A percentile compares a stretch with the other conserved stretches of the same genome.
Conservation (phyloP, 2,888 invertebrate genomes). For the Rhagium mordax region DNA sequence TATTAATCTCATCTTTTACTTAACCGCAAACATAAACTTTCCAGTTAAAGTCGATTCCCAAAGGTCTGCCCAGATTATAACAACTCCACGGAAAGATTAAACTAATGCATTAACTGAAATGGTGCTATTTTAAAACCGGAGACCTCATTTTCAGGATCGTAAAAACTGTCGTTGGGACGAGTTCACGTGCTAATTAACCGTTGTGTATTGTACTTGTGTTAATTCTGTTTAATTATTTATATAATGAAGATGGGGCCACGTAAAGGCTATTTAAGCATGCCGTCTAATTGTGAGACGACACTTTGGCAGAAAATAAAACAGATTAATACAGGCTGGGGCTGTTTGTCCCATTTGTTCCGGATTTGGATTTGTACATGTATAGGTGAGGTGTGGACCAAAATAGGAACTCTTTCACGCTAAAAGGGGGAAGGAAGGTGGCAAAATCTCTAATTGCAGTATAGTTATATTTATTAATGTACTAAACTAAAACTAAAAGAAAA, state of each 20-base stretch:
- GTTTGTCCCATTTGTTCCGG: too few relatives aligned
- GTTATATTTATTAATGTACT: too few relatives aligned
- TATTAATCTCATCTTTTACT: constrained; percentile 20
- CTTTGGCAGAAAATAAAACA: too few relatives aligned
- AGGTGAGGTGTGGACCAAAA: too few relatives aligned
- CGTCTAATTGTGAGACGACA: background rate
- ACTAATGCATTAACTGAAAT: constrained; percentile 24
- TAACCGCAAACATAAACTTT: constrained; percentile 24
- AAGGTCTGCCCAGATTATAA: constrained; percentile 16
- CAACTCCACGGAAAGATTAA: constrained; percentile 25
- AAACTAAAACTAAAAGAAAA: too few relatives aligned
- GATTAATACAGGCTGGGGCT: too few relatives aligned
- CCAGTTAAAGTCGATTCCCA: constrained; percentile 20
- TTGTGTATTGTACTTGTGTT: constrained; percentile 1
- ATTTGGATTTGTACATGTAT: too few relatives aligned
- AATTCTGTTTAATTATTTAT: background rate
- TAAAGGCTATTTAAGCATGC: background rate
- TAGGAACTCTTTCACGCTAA: too few relatives aligned
- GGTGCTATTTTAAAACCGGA: constrained; percentile 1
- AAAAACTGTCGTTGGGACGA: constrained; percentile 8
- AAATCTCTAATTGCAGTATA: too few relatives aligned
- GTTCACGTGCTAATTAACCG: constrained; percentile 1
- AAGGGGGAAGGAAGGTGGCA: too few relatives aligned
- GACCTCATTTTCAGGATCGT: background rate
- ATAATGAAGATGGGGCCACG: background rate